Base-by-base conservation (phyloP, 2,113 vertebrate genomes). In the Daubentonia madagascariensis region DNA sequence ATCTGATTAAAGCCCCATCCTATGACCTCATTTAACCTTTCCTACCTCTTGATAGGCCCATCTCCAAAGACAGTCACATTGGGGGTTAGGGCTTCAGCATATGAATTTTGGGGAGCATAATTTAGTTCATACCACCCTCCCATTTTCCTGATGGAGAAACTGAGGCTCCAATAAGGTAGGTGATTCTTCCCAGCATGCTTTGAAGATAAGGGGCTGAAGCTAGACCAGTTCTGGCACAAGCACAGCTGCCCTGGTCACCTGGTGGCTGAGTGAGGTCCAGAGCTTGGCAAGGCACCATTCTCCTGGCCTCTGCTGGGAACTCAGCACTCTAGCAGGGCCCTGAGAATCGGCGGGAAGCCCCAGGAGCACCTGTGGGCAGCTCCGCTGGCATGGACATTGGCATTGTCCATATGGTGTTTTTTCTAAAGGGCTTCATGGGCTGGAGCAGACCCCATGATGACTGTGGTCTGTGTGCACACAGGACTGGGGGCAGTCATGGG, bases 81-180 rank as follows among this genome's bases (percentile, higher is more conserved):
- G 37, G 32, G 57, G 23, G n/a, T 89, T 59, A 52, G 45, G 65
- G 22, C 3, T 79, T 92, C 12, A 12, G n/a, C 30, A 50, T 75
- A 32, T 50, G 48, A 91, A 94, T 57, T 72, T 72, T 1, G 23
- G 63, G 32, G 61, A 50, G 43, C 17, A 84, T 16, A n/a, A 2
- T 54, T 94, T 50, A 78, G 52, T 72, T n/a, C 20, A 17, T 40
- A 50, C 73, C 43, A n/a, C 45, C 12, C 48, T 48, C 20, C 9
- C 70, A n/a, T 87, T 70, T 92, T 93, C 85, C 89, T 80, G 43
- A 72, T 57, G 52, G n/a, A 93, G 57, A 85, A 91, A 85, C 30
- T 10, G n/a, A 91, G 57, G 6, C 65, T 68, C 61, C 54, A 84
- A 40, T 40, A 75, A 92, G 2, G 25, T 79, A 73, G 16, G 48